A percentile compares a stretch with the other conserved stretches of the same genome.
Evolutionary conservation across 1,140 invertebrate genomes (phyloP).

Genomic region (Zaprionus capensis): DNA sequence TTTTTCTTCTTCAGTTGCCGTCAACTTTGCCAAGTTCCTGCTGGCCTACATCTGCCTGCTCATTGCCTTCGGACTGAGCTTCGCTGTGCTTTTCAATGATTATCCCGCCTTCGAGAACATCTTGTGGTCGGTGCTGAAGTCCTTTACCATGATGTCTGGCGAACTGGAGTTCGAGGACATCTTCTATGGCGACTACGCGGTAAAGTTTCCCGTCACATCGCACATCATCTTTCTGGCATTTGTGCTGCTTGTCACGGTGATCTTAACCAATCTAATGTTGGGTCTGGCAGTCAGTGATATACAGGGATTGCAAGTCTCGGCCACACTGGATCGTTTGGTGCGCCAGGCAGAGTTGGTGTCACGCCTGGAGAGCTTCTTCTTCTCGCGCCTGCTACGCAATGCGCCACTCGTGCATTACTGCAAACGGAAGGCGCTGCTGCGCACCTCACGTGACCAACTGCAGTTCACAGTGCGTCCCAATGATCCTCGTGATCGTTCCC

Average conservation of each 20-base stretch:
- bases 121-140: constrained; percentile 88
- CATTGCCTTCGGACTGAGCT: constrained; percentile 91
- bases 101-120: constrained; percentile 89
- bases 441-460: constrained; percentile 89
- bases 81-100: constrained; percentile 91
- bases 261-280: constrained; percentile 93
- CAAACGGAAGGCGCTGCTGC: constrained; percentile 88
- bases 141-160: constrained; percentile 95
- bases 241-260: constrained; percentile 92
- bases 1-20: constrained; percentile 86
- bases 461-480: constrained; percentile 90
- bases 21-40: constrained; percentile 93
- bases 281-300: constrained; percentile 94
- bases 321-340: constrained; percentile 91
- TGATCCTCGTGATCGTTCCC: constrained; percentile 89
- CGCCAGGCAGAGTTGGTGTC: constrained; percentile 91
- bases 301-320: constrained; percentile 92
- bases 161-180: constrained; percentile 94
- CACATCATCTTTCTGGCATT: constrained; percentile 91
- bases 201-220: constrained; percentile 88
- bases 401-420: constrained; percentile 88
- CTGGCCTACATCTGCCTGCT: constrained; percentile 92
- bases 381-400: constrained; percentile 89
- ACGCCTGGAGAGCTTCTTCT: constrained; percentile 91
- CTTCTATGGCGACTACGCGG: constrained; percentile 87